Evolutionary conservation across 2,888 invertebrate species (phyloP).

Genomic region (Tanytarsus gracilentus): DNA sequence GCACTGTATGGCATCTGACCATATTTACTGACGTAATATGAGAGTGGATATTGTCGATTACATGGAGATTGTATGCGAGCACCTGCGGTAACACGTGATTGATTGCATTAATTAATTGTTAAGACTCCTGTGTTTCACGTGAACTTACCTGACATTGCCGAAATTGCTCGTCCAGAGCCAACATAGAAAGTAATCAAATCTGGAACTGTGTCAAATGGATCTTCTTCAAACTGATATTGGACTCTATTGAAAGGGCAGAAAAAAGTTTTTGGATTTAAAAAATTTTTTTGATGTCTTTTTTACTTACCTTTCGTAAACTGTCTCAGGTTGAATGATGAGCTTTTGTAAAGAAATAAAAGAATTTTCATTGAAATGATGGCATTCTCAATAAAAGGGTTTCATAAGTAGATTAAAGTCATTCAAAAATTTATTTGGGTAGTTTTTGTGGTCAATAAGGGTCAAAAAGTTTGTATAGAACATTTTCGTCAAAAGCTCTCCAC

Average conservation of each 20-base stretch:
- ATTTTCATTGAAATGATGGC: neutral
- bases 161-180: conserved; percentile 76
- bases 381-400: neutral
- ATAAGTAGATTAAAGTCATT: too few species aligned
- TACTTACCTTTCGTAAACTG: conserved; percentile 63
- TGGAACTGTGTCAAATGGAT: conserved; percentile 85
- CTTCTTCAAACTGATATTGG: conserved; percentile 90
- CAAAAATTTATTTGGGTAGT: too few species aligned
- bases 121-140: neutral
- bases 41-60: conserved; percentile 69
- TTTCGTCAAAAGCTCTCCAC: too few species aligned
- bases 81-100: conserved; percentile 53
- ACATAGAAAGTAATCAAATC: conserved; percentile 91
- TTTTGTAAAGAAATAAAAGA: conserved; percentile 37
- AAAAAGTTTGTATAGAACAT: too few species aligned
- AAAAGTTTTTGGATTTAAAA: neutral
- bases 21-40: conserved; percentile 59
- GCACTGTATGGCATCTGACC: conserved; percentile 35
- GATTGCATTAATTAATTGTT: neutral
- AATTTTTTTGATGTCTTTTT: neutral
- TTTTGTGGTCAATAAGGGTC: too few species aligned
- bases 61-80: conserved; percentile 80
- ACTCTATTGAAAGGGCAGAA: conserved; percentile 44
- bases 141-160: conserved; percentile 51
- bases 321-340: conserved; percentile 78